A percentile compares a stretch with the other conserved stretches of the same genome.
Conservation (phyloP, 1,140 invertebrate species). For the Heliconius hermathena region DNA sequence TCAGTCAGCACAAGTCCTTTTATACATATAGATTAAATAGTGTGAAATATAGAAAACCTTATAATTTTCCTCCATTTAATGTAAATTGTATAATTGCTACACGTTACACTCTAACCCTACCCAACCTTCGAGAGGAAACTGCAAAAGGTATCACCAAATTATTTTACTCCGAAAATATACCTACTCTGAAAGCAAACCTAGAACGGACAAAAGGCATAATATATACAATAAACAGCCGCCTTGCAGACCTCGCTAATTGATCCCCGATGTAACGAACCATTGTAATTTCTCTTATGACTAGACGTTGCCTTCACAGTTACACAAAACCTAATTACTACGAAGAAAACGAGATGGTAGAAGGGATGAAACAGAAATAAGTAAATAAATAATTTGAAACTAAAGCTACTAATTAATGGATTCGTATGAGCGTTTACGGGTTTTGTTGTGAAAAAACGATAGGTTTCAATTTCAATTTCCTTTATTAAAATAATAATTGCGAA, state of each 20-base stretch:
- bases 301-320: constrained; percentile 53
- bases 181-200: constrained; percentile 25
- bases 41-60: no score
- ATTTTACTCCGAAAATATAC: constrained; percentile 24
- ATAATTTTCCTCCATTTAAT: no score
- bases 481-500: no score
- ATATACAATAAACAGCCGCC: constrained; percentile 42
- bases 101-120: not conserved
- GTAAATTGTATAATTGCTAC: not conserved
- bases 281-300: constrained; percentile 59
- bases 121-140: not conserved
- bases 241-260: constrained; percentile 57
- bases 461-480: not conserved
- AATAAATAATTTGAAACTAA: constrained; percentile 3
- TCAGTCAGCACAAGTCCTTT: no score
- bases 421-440: not conserved
- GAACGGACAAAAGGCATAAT: constrained; percentile 34
- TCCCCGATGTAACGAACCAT: constrained; percentile 59
- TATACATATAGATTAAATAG: no score
- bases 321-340: constrained; percentile 48
- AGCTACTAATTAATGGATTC: not conserved
- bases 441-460: not conserved
- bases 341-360: constrained; percentile 42
- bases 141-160: constrained; percentile 20
- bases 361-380: constrained; percentile 43